Conservation (phyloP, 2,888 invertebrate genomes). For the Geophilus truncorum region DNA sequence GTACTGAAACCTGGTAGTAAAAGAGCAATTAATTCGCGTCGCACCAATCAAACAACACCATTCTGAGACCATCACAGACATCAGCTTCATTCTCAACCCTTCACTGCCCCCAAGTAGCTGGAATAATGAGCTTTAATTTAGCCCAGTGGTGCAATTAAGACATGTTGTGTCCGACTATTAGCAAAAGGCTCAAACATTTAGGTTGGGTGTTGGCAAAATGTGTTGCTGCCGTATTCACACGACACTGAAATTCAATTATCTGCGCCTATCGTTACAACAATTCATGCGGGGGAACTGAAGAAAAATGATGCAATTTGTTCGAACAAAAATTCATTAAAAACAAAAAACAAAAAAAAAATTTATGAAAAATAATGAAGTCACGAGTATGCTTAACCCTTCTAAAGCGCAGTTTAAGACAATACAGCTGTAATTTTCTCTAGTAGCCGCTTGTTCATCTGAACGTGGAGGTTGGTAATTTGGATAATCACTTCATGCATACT, state of each 20-base stretch:
- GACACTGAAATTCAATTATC: neutral
- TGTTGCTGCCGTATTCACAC: neutral
- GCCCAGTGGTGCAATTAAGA: constrained; percentile 27
- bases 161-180: constrained; percentile 27
- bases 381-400: neutral
- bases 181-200: neutral
- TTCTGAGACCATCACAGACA: neutral
- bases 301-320: neutral
- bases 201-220: neutral
- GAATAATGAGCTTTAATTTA: constrained; percentile 24
- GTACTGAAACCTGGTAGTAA: neutral
- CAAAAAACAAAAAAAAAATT: neutral
- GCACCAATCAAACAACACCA: constrained; percentile 4
- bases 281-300: neutral
- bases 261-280: neutral
- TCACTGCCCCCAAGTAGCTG: constrained; percentile 16
- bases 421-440: neutral
- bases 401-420: neutral
- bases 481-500: constrained; percentile 19
- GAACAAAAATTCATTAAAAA: neutral
- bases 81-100: constrained; percentile 17
- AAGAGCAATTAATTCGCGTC: neutral
- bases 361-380: too few species aligned
- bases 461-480: neutral
- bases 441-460: constrained; percentile 1